Conservation (phyloP, 2,797 vertebrate species). For the Botia kubotai region DNA sequence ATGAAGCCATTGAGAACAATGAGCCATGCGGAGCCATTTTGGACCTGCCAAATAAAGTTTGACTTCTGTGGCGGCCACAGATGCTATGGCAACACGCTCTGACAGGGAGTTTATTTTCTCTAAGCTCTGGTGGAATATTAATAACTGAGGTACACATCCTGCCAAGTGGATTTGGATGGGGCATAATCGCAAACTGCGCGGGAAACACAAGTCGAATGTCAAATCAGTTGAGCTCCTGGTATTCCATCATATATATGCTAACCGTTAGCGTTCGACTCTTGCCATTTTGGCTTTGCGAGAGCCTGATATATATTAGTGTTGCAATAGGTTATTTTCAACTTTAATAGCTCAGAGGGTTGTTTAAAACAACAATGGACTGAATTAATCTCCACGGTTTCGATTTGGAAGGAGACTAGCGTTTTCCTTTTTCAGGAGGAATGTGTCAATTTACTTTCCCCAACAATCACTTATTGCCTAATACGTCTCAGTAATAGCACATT, state of each 20-base stretch:
- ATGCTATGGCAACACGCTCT: constrained; percentile 71
- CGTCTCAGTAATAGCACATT: constrained; percentile 25
- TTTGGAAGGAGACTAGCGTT: constrained; percentile 6
- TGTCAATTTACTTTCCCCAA: constrained; percentile 9
- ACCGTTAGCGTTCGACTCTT: constrained; percentile 12
- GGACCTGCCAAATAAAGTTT: constrained; percentile 62
- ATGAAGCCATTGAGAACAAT: constrained; percentile 71
- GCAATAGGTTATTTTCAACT: constrained; percentile 28
- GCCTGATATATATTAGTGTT: constrained; percentile 9
- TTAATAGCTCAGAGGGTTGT: constrained; percentile 18
- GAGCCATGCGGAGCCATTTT: constrained; percentile 59
- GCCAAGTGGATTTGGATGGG: constrained; percentile 71
- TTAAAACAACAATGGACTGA: constrained; percentile 26
- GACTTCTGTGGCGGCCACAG: constrained; percentile 67
- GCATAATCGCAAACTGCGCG: constrained; percentile 65
- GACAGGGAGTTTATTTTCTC: constrained; percentile 76
- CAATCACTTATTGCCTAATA: constrained; percentile 34
- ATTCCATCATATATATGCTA: constrained; percentile 39
- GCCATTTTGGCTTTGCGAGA: not conserved
- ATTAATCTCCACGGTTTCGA: constrained; percentile 16
- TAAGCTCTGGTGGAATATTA: constrained; percentile 72
- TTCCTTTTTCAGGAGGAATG: constrained; percentile 11
- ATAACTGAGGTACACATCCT: constrained; percentile 64
- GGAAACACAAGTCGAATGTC: constrained; percentile 63
- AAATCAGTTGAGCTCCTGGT: constrained; percentile 65